phyloP scores from a whole-genome alignment of 2,113 vertebrate genomes.

The Oriolus oriolus region DNA sequence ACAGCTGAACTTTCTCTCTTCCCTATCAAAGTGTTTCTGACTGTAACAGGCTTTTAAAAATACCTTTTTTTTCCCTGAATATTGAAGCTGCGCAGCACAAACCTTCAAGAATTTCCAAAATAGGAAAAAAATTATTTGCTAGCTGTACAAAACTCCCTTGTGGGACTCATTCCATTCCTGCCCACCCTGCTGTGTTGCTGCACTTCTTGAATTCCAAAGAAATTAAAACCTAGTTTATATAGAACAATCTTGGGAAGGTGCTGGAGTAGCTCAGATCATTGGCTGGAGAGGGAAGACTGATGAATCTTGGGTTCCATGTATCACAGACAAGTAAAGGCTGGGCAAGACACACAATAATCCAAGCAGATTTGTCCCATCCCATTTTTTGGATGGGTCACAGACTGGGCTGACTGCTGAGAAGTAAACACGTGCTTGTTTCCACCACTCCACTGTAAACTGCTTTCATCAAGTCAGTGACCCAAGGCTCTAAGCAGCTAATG shows the following conservation, averaged over 20 bases:
- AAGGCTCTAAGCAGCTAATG: not conserved
- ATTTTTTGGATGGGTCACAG: not conserved
- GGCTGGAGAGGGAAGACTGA: not conserved
- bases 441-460: not conserved
- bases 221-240: slow-evolving; percentile 12
- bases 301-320: not conserved
- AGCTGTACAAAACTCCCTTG: slow-evolving; percentile 14
- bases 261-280: not conserved
- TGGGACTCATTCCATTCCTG: slow-evolving; percentile 42
- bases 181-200: slow-evolving; percentile 6
- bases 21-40: not conserved
- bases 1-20: not conserved
- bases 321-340: not conserved
- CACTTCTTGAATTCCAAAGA: slow-evolving; percentile 57
- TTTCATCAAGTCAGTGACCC: not conserved
- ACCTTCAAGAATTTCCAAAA: slow-evolving; percentile 51
- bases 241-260: slow-evolving; percentile 22
- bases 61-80: not conserved
- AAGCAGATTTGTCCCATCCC: not conserved
- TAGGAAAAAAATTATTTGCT: slow-evolving; percentile 7
- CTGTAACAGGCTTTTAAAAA: slow-evolving; percentile 2
- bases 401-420: not conserved
- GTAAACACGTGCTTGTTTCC: not conserved
- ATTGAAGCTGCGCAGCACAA: not conserved
- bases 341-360: not conserved